Base-by-base conservation (phyloP, 1,140 invertebrate species). In the Hyphantria cunea region DNA sequence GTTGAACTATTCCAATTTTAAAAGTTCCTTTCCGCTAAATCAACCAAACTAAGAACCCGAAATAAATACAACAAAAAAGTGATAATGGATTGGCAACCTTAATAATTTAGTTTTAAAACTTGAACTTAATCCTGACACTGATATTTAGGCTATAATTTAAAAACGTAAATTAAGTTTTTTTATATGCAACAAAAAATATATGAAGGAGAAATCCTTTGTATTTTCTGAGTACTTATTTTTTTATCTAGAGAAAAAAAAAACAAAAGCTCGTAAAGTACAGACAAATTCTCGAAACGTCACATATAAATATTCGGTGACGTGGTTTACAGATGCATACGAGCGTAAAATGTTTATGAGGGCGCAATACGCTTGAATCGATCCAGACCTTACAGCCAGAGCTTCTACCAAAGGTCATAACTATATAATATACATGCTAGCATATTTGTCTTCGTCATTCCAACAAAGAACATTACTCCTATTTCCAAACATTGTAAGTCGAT, bases 1-100 rank as follows among this genome's bases (percentile, higher is more conserved):
- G 51, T 60, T 44, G 66, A 86, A 89, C 84, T 89, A 89, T 89
- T 86, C 80, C 84, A 86, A 86, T 86, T 86, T 79, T 56, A 68
- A 81, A 89, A 89, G 78, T 86, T 86, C 76, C 80, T 72, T 82
- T 79, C 76, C 74, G 75, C 65, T 76, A 59, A 76, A 78, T 67
- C 79, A 78, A 81, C 74, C 72, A 55, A 64, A 70, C 59, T 67
- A 50, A 68, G 68, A 69, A 48, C 47, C 52, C 68, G 60, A 74
- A 77, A 72, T 78, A 52, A 60, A 74, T 66, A 72, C 64, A 51
- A 75, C 17, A 76, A 78, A 66, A 72, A 70, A 72, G 60, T 63
- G 39, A 37, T 42, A 14, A 47, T 32, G 6, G 32, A 25, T n/a
- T 13, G 41, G n/a, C 31, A 33, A 34, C 25, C 47, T 47, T 13